phyloP scores from a whole-genome alignment of 2,888 invertebrate genomes.

The Xanthorhoe designata region DNA sequence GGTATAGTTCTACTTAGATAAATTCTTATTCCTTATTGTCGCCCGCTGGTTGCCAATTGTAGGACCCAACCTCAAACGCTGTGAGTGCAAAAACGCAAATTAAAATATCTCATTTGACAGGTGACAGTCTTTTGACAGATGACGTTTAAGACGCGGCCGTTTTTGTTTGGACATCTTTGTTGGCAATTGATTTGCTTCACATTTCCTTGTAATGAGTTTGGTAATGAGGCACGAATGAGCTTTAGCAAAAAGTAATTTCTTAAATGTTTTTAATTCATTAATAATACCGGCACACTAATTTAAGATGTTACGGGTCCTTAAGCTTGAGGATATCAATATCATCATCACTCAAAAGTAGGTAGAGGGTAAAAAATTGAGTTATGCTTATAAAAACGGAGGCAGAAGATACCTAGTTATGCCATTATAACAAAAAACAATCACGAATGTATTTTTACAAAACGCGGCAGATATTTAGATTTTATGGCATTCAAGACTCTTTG shows the following conservation, averaged over 20 bases:
- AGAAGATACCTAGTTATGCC: too few relatives aligned
- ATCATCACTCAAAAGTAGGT: too few relatives aligned
- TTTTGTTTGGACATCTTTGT: constrained; percentile 51
- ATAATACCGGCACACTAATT: not conserved
- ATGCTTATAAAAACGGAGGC: too few relatives aligned
- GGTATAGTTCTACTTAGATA: too few relatives aligned
- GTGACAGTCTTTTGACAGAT: constrained; percentile 65
- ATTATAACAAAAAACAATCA: too few relatives aligned
- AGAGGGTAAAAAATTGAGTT: too few relatives aligned
- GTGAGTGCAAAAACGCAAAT: constrained; percentile 56
- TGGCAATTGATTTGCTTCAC: constrained; percentile 45
- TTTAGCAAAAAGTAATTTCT: constrained; percentile 25
- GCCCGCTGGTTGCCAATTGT: constrained; percentile 26
- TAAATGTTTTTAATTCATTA: not conserved
- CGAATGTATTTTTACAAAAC: too few relatives aligned
- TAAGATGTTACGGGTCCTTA: too few relatives aligned
- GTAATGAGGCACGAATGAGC: constrained; percentile 35
- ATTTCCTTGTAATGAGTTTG: constrained; percentile 39
- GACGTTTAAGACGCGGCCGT: constrained; percentile 48
- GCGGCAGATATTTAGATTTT: too few relatives aligned
- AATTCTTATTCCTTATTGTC: not conserved
- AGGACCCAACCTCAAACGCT: constrained; percentile 19
- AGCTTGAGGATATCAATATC: too few relatives aligned
- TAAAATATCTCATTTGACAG: constrained; percentile 70
- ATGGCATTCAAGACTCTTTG: too few relatives aligned